Evolutionary conservation across 2,797 vertebrate genomes (phyloP).

Genomic region (Rhabdophis nuchalis): DNA sequence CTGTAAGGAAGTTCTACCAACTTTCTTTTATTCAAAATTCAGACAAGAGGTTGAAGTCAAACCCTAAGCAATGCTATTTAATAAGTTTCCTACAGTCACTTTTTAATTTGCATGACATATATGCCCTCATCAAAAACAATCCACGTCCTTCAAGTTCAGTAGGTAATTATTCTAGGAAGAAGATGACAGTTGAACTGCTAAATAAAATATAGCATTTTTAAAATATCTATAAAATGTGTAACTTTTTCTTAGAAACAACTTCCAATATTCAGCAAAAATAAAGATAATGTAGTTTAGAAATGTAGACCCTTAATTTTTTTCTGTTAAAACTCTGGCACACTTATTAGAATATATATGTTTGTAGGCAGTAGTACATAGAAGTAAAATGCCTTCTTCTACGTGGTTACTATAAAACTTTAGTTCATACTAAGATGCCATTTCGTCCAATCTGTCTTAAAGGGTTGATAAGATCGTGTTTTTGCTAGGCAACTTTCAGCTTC

Average conservation of each 20-base stretch:
- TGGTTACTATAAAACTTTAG: neutral
- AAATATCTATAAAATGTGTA: neutral
- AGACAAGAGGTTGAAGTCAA: neutral
- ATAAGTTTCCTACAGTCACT: neutral
- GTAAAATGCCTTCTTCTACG: neutral
- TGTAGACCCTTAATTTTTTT: neutral
- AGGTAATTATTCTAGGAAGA: neutral
- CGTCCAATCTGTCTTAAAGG: neutral
- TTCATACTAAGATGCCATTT: neutral
- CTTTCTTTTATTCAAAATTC: neutral
- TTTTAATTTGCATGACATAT: neutral
- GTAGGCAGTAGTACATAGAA: neutral
- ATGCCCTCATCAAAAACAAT: neutral
- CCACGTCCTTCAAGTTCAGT: neutral
- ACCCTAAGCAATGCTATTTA: neutral
- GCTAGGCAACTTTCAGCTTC: neutral
- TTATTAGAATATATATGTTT: neutral
- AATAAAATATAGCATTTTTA: neutral
- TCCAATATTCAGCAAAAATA: neutral
- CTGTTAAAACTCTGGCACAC: neutral
- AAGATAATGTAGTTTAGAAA: neutral
- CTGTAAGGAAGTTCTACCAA: neutral
- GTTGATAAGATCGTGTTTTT: neutral
- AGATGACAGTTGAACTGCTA: neutral
- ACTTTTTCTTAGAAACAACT: neutral